These are phyloP conservation scores for Pyrrhia umbra DNA, from an alignment of 2,888 invertebrate genomes.

Conservation along the genomic window DNA sequence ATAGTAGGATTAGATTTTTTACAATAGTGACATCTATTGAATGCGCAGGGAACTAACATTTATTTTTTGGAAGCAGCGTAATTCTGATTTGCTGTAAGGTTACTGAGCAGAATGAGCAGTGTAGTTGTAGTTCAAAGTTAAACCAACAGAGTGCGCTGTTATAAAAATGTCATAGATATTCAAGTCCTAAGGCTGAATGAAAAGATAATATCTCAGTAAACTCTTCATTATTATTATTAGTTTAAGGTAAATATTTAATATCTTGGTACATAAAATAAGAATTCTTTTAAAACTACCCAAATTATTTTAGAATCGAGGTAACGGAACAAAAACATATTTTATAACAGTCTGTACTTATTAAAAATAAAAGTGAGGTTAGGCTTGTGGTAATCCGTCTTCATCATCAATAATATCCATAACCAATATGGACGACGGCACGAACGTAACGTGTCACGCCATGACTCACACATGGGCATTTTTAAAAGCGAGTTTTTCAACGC, in stretches of 20 bases:
- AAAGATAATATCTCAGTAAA: not conserved
- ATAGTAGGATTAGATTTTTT: not conserved
- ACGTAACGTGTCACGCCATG: constrained; percentile 37
- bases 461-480: constrained; percentile 65
- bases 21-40: constrained; percentile 37
- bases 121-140: constrained; percentile 5
- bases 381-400: constrained; percentile 5
- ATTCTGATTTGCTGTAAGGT: not conserved
- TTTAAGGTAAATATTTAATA: too few species aligned
- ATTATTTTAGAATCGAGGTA: not conserved
- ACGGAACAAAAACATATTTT: too few species aligned
- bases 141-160: constrained; percentile 32
- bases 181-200: not conserved
- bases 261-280: not conserved
- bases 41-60: constrained; percentile 1
- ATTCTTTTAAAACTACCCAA: not conserved
- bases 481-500: constrained; percentile 67
- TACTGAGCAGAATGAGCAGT: not conserved
- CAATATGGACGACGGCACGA: constrained; percentile 25
- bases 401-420: constrained; percentile 27
- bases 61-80: not conserved
- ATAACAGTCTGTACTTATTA: not conserved
- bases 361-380: not conserved
- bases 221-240: constrained; percentile 3
- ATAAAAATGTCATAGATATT: too few species aligned